Evolutionary conservation across 2,797 vertebrate genomes (phyloP), one percentile per base, ranked within the genome.

Genomic region (Thamnophis elegans): DNA sequence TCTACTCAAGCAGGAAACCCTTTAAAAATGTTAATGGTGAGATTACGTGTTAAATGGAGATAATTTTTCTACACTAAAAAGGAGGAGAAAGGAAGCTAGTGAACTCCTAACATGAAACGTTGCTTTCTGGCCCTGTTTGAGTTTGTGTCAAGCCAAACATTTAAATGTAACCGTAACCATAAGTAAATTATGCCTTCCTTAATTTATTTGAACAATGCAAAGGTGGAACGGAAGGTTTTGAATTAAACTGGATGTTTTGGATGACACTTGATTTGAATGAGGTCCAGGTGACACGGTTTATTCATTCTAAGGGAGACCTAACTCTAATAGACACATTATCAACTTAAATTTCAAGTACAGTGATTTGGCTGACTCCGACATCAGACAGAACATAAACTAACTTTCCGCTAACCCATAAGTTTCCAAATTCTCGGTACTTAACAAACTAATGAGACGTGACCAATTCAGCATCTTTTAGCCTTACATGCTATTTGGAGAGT

Each of bases 401-500:
- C 28, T 53, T 94, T 59, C 91, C 93, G 53, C 20, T 93, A 87
- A 92, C 60, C 68, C 85, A 93, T 0, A 94, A 62, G 90, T 85
- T 93, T 90, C 85, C 89, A 95, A 78, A 51, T 82, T 94, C 95
- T 94, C 91, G 92, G 91, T 68, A 93, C 73, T 95, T 87, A 93
- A 1, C 11, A 94, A 94, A 87, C 58, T 7, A 95, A 32, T 56
- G 90, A 88, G 28, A 92, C 55, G 51, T 90, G 91, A 94, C 59
- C 95, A 96, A 97, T 91, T 92, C 88, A 94, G 47, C 60, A 89
- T 87, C 62, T 91, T 95, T 65, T 91, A 94, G 94, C 95, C 96
- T 95, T 93, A 95, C 88, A 94, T 90, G 94, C 0, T n/a, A 94
- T 96, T 94, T 95, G 96, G 95, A 92, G 94, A 93, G 88, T 94